A percentile compares a stretch with the other conserved stretches of the same genome.
Conservation (phyloP, 2,113 vertebrate genomes). For the Tyrannus savana region DNA sequence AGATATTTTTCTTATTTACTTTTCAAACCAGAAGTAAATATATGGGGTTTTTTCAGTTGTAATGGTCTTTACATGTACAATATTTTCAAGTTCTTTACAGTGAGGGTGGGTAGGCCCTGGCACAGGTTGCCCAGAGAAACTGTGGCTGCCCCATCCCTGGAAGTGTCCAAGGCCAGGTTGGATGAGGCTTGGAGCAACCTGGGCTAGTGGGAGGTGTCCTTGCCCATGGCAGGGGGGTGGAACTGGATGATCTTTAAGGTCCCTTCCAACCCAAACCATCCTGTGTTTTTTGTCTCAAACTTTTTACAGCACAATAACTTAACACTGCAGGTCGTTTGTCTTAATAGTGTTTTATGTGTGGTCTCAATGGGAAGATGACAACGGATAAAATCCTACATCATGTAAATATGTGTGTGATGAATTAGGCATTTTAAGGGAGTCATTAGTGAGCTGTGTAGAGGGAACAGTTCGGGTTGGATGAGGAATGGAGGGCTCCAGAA, state of each 20-base stretch:
- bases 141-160: neutral
- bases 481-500: neutral
- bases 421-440: neutral
- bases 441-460: neutral
- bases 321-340: neutral
- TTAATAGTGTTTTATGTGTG: neutral
- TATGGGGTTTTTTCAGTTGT: neutral
- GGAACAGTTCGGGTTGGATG: neutral
- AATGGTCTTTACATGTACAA: neutral
- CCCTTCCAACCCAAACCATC: neutral
- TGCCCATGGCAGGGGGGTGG: neutral
- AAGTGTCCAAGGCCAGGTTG: neutral
- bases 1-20: neutral
- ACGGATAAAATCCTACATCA: neutral
- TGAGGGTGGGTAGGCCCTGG: neutral
- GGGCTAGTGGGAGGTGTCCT: neutral
- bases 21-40: neutral
- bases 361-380: neutral
- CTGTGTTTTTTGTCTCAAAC: neutral
- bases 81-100: neutral
- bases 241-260: neutral
- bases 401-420: neutral
- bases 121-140: neutral
- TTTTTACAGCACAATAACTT: neutral
- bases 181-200: accelerated